Base-by-base conservation (phyloP, 64 coral and sea anemone genomes). In the Hydrozoanthus tunicans region DNA sequence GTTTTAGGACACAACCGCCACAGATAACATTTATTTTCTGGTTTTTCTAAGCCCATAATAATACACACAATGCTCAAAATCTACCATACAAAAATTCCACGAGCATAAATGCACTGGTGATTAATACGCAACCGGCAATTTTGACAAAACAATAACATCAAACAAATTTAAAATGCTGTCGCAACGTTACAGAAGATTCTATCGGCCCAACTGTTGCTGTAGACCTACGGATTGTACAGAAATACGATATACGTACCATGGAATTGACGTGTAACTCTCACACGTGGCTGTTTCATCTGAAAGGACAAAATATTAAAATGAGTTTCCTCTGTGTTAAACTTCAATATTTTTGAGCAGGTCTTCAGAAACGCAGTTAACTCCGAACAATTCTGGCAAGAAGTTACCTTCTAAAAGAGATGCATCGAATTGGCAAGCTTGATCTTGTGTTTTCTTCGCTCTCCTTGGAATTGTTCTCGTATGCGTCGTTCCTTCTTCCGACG, bases 371-470 rank as follows among this genome's bases (percentile, higher is more conserved):
- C 70, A 51, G 43, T 81, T 43, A 56, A 20, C 11, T 53, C 51
- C 27, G 60, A 43, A 60, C 64, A 84, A 85, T 78, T 78, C 51
- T 26, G 6, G 12, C 56, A 20, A 4, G 7, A 62, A 73, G 89
- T 92, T 70, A 99, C 97, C 97, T 96, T 99, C 97, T 9, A 99
- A 84, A 55, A 99, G 92, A 27, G 94, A 93, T 61, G 97, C 92
- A 99, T 99, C 97, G 74, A 99, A 99, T 59, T 99, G 97, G 67
- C 97, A 99, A 13, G 97, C 97, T 24, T 99, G 97, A 90, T 99
- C 97, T 93, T 99, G 97, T 0, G 94, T 99, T 96, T 99, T 97
- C 90, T 94, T 97, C n/a, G 95, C 90, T 93, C 95, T 89, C 75
- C 94, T 97, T 76, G 94, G 95, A 89, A 97, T 89, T 58, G 95